phyloP scores from a whole-genome alignment of 2,797 vertebrate genomes.

The Eleutherodactylus coqui region DNA sequence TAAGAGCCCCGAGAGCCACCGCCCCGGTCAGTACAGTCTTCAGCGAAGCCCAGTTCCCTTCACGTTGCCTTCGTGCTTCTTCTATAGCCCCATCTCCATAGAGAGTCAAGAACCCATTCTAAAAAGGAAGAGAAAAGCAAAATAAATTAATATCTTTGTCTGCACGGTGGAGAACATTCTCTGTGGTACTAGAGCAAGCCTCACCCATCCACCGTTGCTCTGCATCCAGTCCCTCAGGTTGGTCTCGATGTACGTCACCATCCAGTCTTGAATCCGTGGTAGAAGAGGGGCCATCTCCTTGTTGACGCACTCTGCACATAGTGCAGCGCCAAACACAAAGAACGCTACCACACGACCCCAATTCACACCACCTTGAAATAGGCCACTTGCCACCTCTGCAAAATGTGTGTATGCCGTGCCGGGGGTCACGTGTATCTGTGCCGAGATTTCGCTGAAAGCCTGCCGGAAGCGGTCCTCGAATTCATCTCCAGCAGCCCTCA shows the following conservation, averaged over 20 bases:
- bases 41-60: constrained; percentile 75
- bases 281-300: constrained; percentile 74
- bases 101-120: constrained; percentile 73
- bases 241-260: constrained; percentile 72
- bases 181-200: constrained; percentile 60
- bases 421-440: constrained; percentile 72
- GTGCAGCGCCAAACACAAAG: constrained; percentile 73
- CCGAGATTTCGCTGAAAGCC: constrained; percentile 71
- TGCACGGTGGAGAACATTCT: no score
- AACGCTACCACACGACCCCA: constrained; percentile 74
- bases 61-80: constrained; percentile 73
- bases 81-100: constrained; percentile 75
- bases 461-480: constrained; percentile 72
- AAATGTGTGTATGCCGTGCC: constrained; percentile 72
- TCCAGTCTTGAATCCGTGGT: constrained; percentile 73
- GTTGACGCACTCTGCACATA: constrained; percentile 73
- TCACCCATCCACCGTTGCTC: constrained; percentile 74
- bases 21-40: constrained; percentile 73
- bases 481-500: constrained; percentile 73
- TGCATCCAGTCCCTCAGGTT: constrained; percentile 73
- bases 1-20: constrained; percentile 73
- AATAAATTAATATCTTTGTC: neutral
- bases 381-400: constrained; percentile 72
- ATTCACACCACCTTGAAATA: constrained; percentile 72
- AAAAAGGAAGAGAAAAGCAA: constrained; percentile 64